Base-by-base conservation (phyloP, 23 tunicate genomes). In the Halocynthia roretzi region DNA sequence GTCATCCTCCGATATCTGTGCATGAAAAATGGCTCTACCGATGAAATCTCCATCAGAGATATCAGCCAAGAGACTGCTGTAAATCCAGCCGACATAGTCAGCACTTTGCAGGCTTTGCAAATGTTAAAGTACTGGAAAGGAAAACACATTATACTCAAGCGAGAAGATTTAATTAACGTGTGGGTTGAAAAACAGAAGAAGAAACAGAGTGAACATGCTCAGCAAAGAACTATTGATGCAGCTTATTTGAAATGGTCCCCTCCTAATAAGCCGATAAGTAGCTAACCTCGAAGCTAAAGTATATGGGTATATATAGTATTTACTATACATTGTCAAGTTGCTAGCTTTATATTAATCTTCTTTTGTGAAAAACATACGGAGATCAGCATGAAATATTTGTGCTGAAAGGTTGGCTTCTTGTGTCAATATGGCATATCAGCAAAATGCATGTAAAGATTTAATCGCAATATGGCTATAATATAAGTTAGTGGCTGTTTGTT, bases 51-150 rank as follows among this genome's bases (percentile, higher is more conserved):
- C 10, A 86, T 93, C 57, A 81, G 98, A 6, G 98, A 93, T 62
- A 81, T 93, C 22, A 85, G 91, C 56, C 93, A 81, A 70, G 91
- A 93, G 64, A 85, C 98, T 51, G 98, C 91, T 4, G 91, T 93
- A 10, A 78, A 85, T 68, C 98, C 91, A 5, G 71, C 91, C 44
- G 98, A 93, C 54, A 83, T 93, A 44, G 98, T 93, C 40, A 85
- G 91, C 61, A 93, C 98, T 7, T 76, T 93, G 52, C 98, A 93
- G 69, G 96, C 96, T 0, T 68, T 89, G 78, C 87, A 93, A 74
- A 93, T 85, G 91, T 80, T 93, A 14, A 93, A 93, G 70, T 93
- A 93, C 75, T 93, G 98, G 98, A 86, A 86, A 71, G 98, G 98
- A 10, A 93, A 93, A 79, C 98, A 93, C 75, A 93, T 93, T 23